These are phyloP conservation scores for Micrasema longulum DNA, from an alignment of 1,140 invertebrate genomes.

Conservation along the genomic window DNA sequence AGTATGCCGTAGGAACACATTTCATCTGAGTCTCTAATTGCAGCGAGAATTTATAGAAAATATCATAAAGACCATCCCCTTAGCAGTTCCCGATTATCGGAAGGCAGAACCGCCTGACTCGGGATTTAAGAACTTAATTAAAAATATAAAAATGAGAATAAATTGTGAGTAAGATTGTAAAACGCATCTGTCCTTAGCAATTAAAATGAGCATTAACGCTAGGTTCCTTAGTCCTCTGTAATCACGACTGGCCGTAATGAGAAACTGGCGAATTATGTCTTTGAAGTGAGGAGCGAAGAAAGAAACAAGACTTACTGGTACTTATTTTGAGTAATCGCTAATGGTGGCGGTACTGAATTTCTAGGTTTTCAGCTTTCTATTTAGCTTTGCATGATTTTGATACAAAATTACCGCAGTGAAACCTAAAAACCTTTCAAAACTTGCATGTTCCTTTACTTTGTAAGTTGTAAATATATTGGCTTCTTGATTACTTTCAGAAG, in stretches of 20 bases:
- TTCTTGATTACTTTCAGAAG: too few species aligned
- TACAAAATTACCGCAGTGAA: too few species aligned
- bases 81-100: conserved; percentile 37
- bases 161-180: conserved; percentile 49
- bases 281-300: too few species aligned
- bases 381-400: neutral
- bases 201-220: conserved; percentile 51
- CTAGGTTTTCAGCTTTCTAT: neutral
- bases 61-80: conserved; percentile 37
- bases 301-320: neutral
- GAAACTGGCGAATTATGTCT: conserved; percentile 50
- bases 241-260: conserved; percentile 49
- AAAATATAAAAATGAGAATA: conserved; percentile 54
- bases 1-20: neutral
- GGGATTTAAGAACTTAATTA: conserved; percentile 50
- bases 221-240: conserved; percentile 43
- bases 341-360: conserved; percentile 18
- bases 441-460: neutral
- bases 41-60: conserved; percentile 27
- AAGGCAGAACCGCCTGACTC: conserved; percentile 41
- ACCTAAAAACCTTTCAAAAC: neutral
- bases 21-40: conserved; percentile 18
- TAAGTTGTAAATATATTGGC: too few species aligned
- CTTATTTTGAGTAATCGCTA: conserved; percentile 23
- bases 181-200: conserved; percentile 53